Base-by-base conservation (phyloP, 2,888 invertebrate genomes). In the Cordilura impudica region DNA sequence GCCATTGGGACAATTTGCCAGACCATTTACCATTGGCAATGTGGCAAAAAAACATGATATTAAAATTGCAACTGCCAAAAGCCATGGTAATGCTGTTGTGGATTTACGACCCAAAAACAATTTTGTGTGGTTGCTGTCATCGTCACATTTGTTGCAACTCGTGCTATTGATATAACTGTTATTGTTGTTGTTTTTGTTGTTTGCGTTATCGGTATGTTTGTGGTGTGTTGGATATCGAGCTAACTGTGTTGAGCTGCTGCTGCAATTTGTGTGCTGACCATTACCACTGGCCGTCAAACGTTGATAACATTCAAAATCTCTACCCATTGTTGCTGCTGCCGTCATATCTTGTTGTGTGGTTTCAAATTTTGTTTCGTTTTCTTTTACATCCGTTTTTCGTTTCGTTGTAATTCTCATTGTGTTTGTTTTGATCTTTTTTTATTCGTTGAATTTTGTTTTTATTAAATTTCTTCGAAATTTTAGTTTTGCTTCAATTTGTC, bases 1-100 rank as follows among this genome's bases (percentile, higher is more conserved):
- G 83, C 95, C 95, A 80, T 91, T 92, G n/a, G 97, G 97, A 87
- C 97, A 97, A 90, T 95, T 94, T 70, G 94, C 94, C 81, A 94
- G 79, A 51, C 86, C 88, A 80, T 82, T 84, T 77, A 85, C 82
- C 65, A 85, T 71, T 43, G 82, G 73, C 56, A 69, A 10, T n/a
- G 58, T 26, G 45, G 31, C 51, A 54, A 76, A 81, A 51, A 76
- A 70, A 65, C 67, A 76, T 65, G 82, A 43, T 72, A 81, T 77
- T 70, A 83, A 83, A 82, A 85, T 81, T 80, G 84, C 65, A 78
- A 81, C 63, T 39, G 78, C 81, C 73, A 82, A 63, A 56, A 82
- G 78, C 81, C 82, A 81, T 78, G 79, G 61, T 45, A 31, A 58
- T 8, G 54, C 2, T 39, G 35, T 2, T n/a, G 14, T 39, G n/a